phyloP scores from a whole-genome alignment of 2,113 vertebrate species.

The Cyphomyrus discorhynchus region DNA sequence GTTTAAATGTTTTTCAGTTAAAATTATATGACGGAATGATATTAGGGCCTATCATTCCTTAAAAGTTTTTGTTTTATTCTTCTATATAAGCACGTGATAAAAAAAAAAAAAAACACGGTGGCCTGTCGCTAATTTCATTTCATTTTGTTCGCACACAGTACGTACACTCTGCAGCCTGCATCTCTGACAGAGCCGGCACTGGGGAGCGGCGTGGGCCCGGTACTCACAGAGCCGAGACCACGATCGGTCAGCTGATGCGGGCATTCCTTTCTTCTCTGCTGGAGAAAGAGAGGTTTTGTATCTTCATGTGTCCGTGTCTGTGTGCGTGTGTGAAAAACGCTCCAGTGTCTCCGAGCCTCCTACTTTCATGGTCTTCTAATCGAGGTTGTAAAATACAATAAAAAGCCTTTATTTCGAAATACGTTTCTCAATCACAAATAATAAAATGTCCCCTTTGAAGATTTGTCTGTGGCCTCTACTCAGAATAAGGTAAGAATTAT shows the following conservation, averaged over 20 bases:
- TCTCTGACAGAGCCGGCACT: not conserved
- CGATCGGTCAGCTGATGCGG: conserved; percentile 49
- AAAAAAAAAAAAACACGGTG: not conserved
- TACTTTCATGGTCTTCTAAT: conserved; percentile 36
- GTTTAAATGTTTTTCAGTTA: not conserved
- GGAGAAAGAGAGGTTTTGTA: conserved; percentile 21
- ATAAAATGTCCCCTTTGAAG: conserved; percentile 23
- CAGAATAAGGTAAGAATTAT: not conserved
- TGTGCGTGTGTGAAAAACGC: conserved; percentile 38
- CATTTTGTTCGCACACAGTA: not conserved
- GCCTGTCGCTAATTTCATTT: not conserved
- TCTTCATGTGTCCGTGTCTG: conserved; percentile 39
- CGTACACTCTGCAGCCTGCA: not conserved
- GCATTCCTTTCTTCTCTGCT: conserved; percentile 29
- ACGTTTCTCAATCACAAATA: conserved; percentile 43
- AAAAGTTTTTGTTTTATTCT: not conserved
- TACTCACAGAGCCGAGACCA: conserved; percentile 17
- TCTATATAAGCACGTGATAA: not conserved
- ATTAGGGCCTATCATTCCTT: not conserved
- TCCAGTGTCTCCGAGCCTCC: conserved; percentile 45
- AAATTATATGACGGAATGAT: not conserved
- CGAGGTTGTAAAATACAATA: conserved; percentile 40
- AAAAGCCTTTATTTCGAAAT: conserved; percentile 37
- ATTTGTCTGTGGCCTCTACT: conserved; percentile 5
- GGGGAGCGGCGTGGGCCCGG: not conserved